Base-by-base conservation (phyloP, 1,140 invertebrate genomes). In the Drosophila mayri region DNA sequence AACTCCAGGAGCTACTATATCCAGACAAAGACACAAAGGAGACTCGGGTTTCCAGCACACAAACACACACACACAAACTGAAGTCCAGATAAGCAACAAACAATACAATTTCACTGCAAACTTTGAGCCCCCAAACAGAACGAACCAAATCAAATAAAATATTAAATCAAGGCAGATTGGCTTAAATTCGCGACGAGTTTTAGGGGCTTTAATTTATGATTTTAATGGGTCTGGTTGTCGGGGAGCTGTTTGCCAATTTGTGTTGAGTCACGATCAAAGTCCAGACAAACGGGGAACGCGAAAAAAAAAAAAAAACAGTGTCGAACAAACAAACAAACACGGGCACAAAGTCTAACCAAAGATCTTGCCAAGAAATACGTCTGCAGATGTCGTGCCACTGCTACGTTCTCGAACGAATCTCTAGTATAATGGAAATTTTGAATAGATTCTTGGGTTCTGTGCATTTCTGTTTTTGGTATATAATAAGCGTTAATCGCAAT, bases 251-350 rank as follows among this genome's bases (percentile, higher is more conserved):
- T 80, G 66, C 68, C 32, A 18, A 50, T 74, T 77, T 86, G 41
- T 87, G 85, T 88, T 90, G 74, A 90, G 85, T 88, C 81, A 90
- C 77, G 85, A 75, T 79, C 78, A 88, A 88, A 88, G 86, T 88
- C 77, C 84, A 85, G 76, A 57, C 58, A 61, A 70, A 71, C 58
- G 62, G 52, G 68, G 62, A 75, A 64, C 38, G 76, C 75, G 67
- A 61, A 14, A 58, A 64, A 32, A 49, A 65, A 18, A 18, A 37
- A 37, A 37, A 28, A 18, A 46, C 30, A 22, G 44, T 20, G 18
- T 37, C 65, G 52, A 60, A 52, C 68, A 57, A 63, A 38, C 73
- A 65, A 71, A 50, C 52, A 71, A 30, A 52, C 55, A 65, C 60
- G 58, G 52, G 81, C 72, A 75, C 83, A 88, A 87, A 88, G 83